Base-by-base conservation (phyloP, 2,797 vertebrate species). In the Parambassis ranga region DNA sequence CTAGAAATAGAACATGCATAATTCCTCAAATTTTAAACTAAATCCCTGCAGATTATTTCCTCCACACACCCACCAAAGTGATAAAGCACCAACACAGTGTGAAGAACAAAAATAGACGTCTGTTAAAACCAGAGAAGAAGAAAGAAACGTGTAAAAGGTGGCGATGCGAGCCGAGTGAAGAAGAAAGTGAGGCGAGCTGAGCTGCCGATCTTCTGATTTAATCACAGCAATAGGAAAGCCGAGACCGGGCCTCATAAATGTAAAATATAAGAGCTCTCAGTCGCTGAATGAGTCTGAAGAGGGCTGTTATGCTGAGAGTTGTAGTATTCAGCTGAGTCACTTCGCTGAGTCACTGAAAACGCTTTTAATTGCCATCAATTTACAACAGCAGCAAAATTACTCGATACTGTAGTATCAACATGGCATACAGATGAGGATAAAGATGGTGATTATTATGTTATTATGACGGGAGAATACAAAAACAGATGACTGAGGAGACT, bases 351-450 rank as follows among this genome's bases (percentile, higher is more conserved):
- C 36, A 38, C 42, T 52, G 48, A 14, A 67, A 56, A 61, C 41
- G 27, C 20, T 51, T 71, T 59, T 41, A 73, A 75, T 38, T 50
- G 14, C 49, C 19, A 49, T 57, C n/a, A 46, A 65, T 61, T 74
- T 50, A 71, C 19, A 66, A 38, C 36, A 61, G 57, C 16, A 39
- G 38, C 42, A 65, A 56, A 38, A 64, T 32, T 10, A 61, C 32
- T 70, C 26, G 68, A 63, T 47, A 61, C 52, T 58, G 37, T 59
- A 44, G 42, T 4, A 48, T 59, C 69, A 82, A 74, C 55, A 80
- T 48, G 59, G 67, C 64, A 41, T 64, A 82, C 68, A 52, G 38
- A 76, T 53, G 65, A 81, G 13, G 58, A 63, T 50, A 77, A 60
- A 24, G 63, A 63, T 64, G 75, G 50, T 58, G 59, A 69, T 65